phyloP scores from a whole-genome alignment of 2,113 vertebrate species.

The Ursus arctos region DNA sequence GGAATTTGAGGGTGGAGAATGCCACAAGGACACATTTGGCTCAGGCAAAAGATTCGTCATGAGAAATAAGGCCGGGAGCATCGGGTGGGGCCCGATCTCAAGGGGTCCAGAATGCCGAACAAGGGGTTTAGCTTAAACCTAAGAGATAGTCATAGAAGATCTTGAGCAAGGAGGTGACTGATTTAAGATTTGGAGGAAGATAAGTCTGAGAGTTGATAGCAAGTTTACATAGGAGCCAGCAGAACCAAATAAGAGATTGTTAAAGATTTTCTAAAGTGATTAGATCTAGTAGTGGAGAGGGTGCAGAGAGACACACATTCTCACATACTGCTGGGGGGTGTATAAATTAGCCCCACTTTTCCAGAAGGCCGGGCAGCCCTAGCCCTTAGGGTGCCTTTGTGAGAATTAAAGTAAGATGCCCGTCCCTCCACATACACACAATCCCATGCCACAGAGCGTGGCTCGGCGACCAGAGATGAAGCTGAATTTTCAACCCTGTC shows the following conservation, averaged over 20 bases:
- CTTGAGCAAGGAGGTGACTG: not conserved
- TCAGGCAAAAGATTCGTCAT: not conserved
- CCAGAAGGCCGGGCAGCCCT: not conserved
- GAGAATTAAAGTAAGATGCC: not conserved
- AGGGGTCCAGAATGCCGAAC: not conserved
- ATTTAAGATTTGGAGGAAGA: slow-evolving; percentile 35
- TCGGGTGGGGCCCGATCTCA: not conserved
- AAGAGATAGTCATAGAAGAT: not conserved
- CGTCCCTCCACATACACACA: not conserved
- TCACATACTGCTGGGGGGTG: not conserved
- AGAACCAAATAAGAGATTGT: not conserved
- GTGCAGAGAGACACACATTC: not conserved
- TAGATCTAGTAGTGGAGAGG: not conserved
- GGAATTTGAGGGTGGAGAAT: slow-evolving; percentile 43
- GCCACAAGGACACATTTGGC: not conserved
- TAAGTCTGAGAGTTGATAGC: not conserved
- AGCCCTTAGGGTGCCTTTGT: not conserved
- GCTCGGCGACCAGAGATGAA: not conserved
- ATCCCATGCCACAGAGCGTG: too few species aligned
- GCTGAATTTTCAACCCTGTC: not conserved
- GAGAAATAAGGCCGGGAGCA: not conserved
- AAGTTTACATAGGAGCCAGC: not conserved
- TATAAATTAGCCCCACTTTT: not conserved
- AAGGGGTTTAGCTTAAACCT: not conserved
- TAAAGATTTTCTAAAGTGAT: not conserved